These are phyloP conservation scores for Thermophis baileyi DNA, from an alignment of 2,113 vertebrate genomes.

Conservation along the genomic window DNA sequence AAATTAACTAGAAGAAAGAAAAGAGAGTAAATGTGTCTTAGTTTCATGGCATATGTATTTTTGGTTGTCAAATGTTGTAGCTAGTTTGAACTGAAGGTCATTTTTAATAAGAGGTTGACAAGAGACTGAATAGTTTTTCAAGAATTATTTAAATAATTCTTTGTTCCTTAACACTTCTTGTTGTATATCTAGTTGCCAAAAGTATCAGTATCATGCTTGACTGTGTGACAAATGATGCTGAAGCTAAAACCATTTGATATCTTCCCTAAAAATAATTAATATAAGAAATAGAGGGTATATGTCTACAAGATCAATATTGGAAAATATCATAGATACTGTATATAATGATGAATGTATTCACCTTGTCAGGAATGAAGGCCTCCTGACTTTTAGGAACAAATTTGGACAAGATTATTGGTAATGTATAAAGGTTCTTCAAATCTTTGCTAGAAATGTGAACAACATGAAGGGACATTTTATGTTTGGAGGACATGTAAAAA, in stretches of 20 bases:
- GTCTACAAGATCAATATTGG: neutral
- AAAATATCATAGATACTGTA: neutral
- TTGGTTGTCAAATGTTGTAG: neutral
- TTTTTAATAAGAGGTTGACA: slow-evolving; percentile 28
- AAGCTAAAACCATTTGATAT: slow-evolving; percentile 12
- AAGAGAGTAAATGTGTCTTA: neutral
- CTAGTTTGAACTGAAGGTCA: neutral
- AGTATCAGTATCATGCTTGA: slow-evolving; percentile 25
- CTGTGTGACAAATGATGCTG: slow-evolving; percentile 36
- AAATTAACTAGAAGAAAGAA: slow-evolving; percentile 13
- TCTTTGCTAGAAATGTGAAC: neutral
- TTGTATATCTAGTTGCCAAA: slow-evolving; percentile 24
- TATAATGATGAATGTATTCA: neutral
- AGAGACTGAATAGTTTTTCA: neutral
- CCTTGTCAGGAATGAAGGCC: neutral
- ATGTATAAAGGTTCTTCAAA: neutral
- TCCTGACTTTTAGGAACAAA: neutral
- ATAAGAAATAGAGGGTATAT: neutral
- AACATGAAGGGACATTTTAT: neutral
- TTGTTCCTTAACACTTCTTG: slow-evolving; percentile 6
- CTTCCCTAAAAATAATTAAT: neutral
- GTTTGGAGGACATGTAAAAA: neutral
- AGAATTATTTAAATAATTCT: neutral
- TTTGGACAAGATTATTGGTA: neutral
- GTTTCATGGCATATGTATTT: slow-evolving; percentile 5